These are phyloP conservation scores for Peromyscus maniculatus DNA, from an alignment of 2,113 vertebrate genomes.

Conservation along the genomic window DNA sequence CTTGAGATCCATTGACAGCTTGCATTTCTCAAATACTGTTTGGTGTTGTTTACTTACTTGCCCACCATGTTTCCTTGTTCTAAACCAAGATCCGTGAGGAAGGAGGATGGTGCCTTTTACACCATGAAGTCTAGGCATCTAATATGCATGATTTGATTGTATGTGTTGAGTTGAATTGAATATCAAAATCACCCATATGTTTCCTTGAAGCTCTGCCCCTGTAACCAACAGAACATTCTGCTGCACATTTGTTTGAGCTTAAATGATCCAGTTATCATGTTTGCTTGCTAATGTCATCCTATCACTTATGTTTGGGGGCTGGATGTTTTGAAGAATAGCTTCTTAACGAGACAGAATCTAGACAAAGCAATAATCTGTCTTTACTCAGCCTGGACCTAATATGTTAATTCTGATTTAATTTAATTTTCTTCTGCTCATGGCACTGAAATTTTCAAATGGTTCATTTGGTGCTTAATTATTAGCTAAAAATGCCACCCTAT, in stretches of 20 bases:
- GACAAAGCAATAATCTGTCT: slow-evolving; percentile 84
- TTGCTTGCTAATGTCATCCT: slow-evolving; percentile 71
- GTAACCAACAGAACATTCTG: slow-evolving; percentile 40
- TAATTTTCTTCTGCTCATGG: slow-evolving; percentile 85
- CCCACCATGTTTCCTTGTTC: not conserved
- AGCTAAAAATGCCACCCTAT: slow-evolving; percentile 80
- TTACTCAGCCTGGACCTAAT: slow-evolving; percentile 82
- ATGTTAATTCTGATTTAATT: slow-evolving; percentile 86
- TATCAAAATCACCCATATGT: slow-evolving; percentile 9
- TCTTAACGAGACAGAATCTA: slow-evolving; percentile 73
- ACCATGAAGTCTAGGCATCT: not conserved
- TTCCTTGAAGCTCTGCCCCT: not conserved
- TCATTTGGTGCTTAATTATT: slow-evolving; percentile 89
- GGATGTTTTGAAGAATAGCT: slow-evolving; percentile 80
- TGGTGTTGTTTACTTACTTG: slow-evolving; percentile 17
- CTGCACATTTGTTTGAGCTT: slow-evolving; percentile 62
- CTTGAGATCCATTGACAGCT: not conserved
- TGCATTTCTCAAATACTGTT: not conserved
- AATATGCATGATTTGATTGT: not conserved
- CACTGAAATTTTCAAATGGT: slow-evolving; percentile 84
- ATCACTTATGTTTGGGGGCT: slow-evolving; percentile 60
- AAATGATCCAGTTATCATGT: slow-evolving; percentile 68
- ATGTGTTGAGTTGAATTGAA: not conserved
- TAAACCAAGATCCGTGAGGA: not conserved
- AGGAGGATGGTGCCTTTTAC: not conserved